Conservation (phyloP, 2,888 invertebrate genomes). For the Tipula helvola region DNA sequence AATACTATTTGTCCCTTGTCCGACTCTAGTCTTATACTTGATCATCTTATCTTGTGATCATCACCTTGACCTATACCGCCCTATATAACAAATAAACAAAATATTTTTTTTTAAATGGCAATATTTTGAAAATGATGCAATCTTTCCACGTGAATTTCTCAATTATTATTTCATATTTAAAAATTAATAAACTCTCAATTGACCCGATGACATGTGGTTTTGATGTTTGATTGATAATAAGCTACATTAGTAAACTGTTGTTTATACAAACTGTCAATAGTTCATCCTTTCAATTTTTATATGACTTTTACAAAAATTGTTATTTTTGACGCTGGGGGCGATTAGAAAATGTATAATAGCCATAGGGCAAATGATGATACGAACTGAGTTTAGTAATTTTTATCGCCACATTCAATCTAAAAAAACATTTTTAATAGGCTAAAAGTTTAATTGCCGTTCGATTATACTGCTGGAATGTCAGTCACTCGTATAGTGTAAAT, state of each 20-base stretch:
- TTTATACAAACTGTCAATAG: neutral
- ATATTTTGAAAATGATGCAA: no score
- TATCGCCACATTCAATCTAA: neutral
- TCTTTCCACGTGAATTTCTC: no score
- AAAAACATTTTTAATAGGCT: neutral
- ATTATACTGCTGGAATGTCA: neutral
- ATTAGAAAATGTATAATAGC: no score
- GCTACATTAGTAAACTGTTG: neutral
- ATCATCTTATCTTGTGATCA: no score
- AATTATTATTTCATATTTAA: no score
- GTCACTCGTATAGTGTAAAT: neutral
- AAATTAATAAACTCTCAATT: neutral
- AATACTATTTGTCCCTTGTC: no score
- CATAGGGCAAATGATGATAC: no score
- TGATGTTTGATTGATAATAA: neutral
- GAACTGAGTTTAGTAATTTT: neutral
- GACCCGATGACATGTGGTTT: neutral
- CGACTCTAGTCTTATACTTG: no score
- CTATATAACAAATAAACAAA: no score
- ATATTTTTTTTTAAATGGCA: no score
- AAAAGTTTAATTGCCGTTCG: neutral
- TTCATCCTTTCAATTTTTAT: neutral
- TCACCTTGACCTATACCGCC: no score
- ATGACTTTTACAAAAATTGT: neutral
- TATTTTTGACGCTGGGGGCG: no score